Conservation (phyloP, 2,113 vertebrate species). For the Coreoperca whiteheadi region DNA sequence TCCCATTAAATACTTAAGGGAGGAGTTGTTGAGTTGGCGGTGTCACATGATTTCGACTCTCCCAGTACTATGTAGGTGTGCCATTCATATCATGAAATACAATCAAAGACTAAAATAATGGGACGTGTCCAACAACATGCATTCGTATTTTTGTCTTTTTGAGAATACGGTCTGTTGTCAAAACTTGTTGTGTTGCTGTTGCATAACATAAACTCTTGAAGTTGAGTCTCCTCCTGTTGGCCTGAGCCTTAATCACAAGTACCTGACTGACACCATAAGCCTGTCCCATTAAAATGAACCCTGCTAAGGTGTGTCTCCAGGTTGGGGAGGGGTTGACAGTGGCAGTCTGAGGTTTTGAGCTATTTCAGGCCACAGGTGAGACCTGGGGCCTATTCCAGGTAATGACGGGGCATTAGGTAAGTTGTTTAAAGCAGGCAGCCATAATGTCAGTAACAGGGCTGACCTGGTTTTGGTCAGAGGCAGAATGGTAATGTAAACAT, state of each 20-base stretch:
- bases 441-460: constrained; percentile 68
- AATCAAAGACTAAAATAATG: constrained; percentile 24
- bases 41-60: background rate
- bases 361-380: constrained; percentile 80
- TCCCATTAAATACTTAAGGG: constrained; percentile 35
- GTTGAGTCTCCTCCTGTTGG: constrained; percentile 13
- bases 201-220: constrained; percentile 55
- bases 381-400: constrained; percentile 81
- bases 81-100: constrained; percentile 2
- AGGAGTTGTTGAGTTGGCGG: constrained; percentile 1
- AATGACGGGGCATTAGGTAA: constrained; percentile 83
- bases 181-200: constrained; percentile 58
- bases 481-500: constrained; percentile 67
- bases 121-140: constrained; percentile 7
- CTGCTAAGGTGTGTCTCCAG: constrained; percentile 75
- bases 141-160: background rate
- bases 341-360: constrained; percentile 71
- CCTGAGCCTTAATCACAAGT: constrained; percentile 57
- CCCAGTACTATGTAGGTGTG: constrained; percentile 3
- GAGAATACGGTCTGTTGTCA: constrained; percentile 26
- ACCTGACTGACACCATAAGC: constrained; percentile 65
- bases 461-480: constrained; percentile 70
- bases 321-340: constrained; percentile 68
- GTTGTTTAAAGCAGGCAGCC: constrained; percentile 76
- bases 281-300: constrained; percentile 61